Conservation (phyloP, 2,888 invertebrate genomes). For the Catocala fraxini region DNA sequence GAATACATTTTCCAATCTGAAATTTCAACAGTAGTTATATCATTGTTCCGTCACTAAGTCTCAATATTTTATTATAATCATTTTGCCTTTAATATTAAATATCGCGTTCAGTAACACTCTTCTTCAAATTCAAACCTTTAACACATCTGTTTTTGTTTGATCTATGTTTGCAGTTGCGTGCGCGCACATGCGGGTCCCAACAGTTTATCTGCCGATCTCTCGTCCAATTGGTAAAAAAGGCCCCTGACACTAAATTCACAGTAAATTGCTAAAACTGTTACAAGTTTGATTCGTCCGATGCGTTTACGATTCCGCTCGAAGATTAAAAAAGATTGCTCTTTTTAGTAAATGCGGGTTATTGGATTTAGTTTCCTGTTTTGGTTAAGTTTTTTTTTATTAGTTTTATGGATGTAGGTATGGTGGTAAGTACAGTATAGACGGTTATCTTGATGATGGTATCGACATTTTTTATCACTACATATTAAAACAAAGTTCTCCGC, state of each 20-base stretch:
- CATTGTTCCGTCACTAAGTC: too few species aligned
- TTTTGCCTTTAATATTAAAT: too few species aligned
- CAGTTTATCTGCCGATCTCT: slow-evolving; percentile 76
- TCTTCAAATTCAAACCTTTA: background rate
- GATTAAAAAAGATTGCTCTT: slow-evolving; percentile 77
- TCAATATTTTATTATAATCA: too few species aligned
- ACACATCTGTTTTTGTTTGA: slow-evolving; percentile 28
- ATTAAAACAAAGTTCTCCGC: too few species aligned
- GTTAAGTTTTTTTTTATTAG: slow-evolving; percentile 56
- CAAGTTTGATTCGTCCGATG: slow-evolving; percentile 68
- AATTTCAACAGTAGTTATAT: too few species aligned
- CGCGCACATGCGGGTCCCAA: slow-evolving; percentile 80
- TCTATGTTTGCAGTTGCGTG: slow-evolving; percentile 76
- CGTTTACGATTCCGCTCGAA: slow-evolving; percentile 75
- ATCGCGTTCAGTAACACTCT: too few species aligned
- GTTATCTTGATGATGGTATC: slow-evolving; percentile 12
- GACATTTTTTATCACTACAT: too few species aligned
- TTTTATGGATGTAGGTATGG: slow-evolving; percentile 45
- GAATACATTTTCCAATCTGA: too few species aligned
- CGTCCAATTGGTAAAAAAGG: slow-evolving; percentile 84
- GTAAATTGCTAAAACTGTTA: slow-evolving; percentile 83
- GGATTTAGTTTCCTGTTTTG: slow-evolving; percentile 66
- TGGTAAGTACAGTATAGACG: slow-evolving; percentile 41
- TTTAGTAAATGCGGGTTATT: slow-evolving; percentile 77
- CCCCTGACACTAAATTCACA: slow-evolving; percentile 75